phyloP scores from a whole-genome alignment of 2,797 vertebrate genomes.

The Paedocypris micromegethes region DNA sequence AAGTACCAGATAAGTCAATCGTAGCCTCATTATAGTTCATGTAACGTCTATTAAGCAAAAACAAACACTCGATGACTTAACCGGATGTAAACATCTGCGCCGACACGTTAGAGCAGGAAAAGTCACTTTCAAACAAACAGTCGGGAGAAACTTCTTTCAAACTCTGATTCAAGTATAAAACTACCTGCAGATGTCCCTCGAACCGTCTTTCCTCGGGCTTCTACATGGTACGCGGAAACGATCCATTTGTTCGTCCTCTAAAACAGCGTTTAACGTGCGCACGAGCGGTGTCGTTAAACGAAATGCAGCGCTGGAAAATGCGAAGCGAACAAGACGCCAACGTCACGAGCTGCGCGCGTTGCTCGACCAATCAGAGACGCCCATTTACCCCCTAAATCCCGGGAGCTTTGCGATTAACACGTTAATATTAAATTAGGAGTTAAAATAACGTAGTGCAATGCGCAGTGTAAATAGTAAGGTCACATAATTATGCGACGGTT shows the following conservation, averaged over 20 bases:
- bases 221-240: constrained; percentile 23
- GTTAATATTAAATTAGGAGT: too few relatives aligned
- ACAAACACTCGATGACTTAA: constrained; percentile 7
- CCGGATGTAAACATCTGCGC: constrained; percentile 45
- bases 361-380: constrained; percentile 25
- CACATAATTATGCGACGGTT: too few relatives aligned
- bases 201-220: constrained; percentile 8
- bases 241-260: constrained; percentile 37
- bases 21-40: too few relatives aligned
- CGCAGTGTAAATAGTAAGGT: too few relatives aligned
- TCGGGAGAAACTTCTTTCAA: constrained; percentile 7
- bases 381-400: not conserved
- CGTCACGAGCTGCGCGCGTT: constrained; percentile 35
- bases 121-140: constrained; percentile 24
- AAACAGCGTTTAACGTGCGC: not conserved
- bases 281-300: constrained; percentile 1
- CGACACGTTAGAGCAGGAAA: constrained; percentile 25
- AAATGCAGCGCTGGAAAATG: not conserved
- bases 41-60: not conserved
- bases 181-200: constrained; percentile 50
- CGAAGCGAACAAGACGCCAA: not conserved
- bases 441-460: too few relatives aligned
- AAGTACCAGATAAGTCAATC: too few relatives aligned
- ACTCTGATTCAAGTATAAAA: not conserved
- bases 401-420: too few relatives aligned